These are phyloP conservation scores for Eristalis tenax DNA, from an alignment of 2,888 invertebrate species.

Conservation along the genomic window DNA sequence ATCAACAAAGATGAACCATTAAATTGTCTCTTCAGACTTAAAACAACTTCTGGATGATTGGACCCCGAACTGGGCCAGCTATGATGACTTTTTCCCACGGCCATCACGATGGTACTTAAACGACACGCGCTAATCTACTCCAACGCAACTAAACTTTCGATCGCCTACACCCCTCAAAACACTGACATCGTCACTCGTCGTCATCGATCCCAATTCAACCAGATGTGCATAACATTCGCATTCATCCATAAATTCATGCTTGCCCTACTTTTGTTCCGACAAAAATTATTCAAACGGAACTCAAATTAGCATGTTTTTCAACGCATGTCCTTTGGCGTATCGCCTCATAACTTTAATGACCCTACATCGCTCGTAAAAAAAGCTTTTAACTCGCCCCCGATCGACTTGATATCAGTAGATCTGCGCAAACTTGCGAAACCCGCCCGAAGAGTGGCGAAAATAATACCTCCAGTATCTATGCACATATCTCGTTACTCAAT, in stretches of 20 bases:
- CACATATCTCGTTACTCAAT: neutral
- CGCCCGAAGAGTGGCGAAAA: neutral
- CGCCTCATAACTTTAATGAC: neutral
- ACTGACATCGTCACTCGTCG: too few relatives aligned
- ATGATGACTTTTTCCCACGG: too few relatives aligned
- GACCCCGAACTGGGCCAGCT: too few relatives aligned
- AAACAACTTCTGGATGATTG: too few relatives aligned
- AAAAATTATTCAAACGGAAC: neutral
- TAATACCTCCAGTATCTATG: neutral
- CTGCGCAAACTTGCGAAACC: neutral
- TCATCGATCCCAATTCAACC: too few relatives aligned
- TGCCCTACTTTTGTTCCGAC: neutral
- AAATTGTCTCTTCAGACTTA: too few relatives aligned
- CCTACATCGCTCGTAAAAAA: neutral
- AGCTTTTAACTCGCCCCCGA: neutral
- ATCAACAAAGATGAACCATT: too few relatives aligned
- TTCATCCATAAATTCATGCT: neutral
- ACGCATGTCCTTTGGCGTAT: neutral
- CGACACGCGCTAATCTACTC: too few relatives aligned
- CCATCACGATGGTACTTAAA: accelerated
- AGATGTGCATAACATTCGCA: neutral
- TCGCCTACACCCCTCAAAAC: too few relatives aligned
- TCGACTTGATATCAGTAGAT: neutral
- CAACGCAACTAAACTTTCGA: too few relatives aligned
- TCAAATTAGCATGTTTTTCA: neutral